phyloP scores from a whole-genome alignment of 2,888 invertebrate genomes.

The Tethea ocularis region DNA sequence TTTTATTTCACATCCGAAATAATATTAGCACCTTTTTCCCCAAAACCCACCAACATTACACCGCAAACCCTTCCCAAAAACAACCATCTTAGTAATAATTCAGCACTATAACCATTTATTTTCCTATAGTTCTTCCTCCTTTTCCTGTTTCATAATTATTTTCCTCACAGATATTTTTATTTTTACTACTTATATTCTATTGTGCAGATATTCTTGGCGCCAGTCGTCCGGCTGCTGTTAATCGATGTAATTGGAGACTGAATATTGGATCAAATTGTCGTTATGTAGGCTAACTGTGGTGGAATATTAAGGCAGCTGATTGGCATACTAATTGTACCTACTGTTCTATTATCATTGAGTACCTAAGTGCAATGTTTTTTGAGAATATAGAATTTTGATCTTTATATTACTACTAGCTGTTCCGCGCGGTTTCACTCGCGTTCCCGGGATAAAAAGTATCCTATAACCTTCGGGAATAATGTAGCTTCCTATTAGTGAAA shows the following conservation, averaged over 20 bases:
- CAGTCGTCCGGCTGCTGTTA: not conserved
- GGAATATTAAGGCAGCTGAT: not conserved
- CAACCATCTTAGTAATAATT: not conserved
- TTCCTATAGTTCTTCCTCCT: not conserved
- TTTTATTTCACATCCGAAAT: not conserved
- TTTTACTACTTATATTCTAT: not conserved
- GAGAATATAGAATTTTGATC: not conserved
- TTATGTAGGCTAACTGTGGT: slow-evolving; percentile 3
- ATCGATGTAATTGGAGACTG: slow-evolving; percentile 3
- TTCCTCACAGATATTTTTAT: not conserved
- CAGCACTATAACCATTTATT: not conserved
- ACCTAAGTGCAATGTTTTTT: no score
- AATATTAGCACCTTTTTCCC: not conserved
- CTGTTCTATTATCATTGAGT: not conserved
- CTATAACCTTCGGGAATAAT: no score
- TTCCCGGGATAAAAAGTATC: no score
- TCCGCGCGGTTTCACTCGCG: no score
- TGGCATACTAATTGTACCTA: not conserved
- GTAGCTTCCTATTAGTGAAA: no score
- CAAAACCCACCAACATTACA: not conserved
- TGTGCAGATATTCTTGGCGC: not conserved
- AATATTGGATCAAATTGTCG: not conserved
- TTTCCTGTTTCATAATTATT: not conserved
- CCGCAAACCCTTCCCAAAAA: not conserved
- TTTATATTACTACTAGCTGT: no score